Base-by-base conservation (phyloP, 2,113 vertebrate species). In the Hystrix brachyura region DNA sequence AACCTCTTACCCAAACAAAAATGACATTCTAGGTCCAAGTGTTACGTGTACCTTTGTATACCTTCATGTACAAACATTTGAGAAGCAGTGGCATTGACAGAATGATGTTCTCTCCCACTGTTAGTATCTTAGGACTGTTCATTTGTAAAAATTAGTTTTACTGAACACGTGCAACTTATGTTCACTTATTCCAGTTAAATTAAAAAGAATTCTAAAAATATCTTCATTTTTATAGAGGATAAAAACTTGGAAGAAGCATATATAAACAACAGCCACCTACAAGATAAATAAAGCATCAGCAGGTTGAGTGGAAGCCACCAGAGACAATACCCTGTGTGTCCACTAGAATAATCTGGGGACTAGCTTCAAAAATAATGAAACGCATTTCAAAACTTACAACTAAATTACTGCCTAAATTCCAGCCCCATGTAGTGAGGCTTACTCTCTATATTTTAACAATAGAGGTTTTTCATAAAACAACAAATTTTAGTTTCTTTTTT, bases 141-240 rank as follows among this genome's bases (percentile, higher is more conserved):
- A 87, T 57, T 62, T 87, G 80, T 62, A 80, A 92, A 72, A 79
- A 34, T 43, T 6, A 74, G 32, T 38, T 83, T 71, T 82, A 90
- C 3, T 87, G 43, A 92, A 96, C 92, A 94, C 10, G 46, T 53
- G 59, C 25, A 88, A 64, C 67, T 92, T 87, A n/a, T 34, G 71
- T 64, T 57, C 53, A 82, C 6, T 81, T 53, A 18, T 48, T 69
- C 59, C 17, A 87, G 88, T 17, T 90, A 55, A 65, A 25, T 65
- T 65, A 38, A 38, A 38, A 38, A 38, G 38, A 38, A 38, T 65
- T 76, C 29, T 1, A 67, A 46, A 64, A 80, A 90, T 19, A 64
- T 34, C 25, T 90, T 87, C 11, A 74, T 64, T 67, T 87, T 60
- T 48, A 91, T 87, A 53, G 86, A 78, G 55, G 51, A 62, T 43